These are phyloP conservation scores for Koerneria pararmatus DNA, from an alignment of 2,888 invertebrate genomes.

Conservation along the genomic window DNA sequence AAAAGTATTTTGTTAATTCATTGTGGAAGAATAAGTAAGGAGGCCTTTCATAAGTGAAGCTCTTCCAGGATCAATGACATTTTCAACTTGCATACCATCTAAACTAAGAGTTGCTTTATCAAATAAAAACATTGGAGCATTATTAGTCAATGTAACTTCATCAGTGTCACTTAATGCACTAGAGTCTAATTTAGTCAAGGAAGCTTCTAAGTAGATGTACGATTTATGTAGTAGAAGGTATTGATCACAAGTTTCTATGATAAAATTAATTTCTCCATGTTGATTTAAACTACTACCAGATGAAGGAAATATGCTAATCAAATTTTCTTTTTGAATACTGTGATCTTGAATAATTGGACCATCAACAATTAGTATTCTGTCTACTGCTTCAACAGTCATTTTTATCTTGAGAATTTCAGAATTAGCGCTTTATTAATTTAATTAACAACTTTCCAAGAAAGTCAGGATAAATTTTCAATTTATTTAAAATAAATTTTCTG, in stretches of 20 bases:
- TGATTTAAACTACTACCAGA: conserved; percentile 29
- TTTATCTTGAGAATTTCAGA: too few relatives aligned
- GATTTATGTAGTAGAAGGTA: conserved; percentile 31
- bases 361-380: conserved; percentile 27
- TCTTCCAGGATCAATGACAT: too few relatives aligned
- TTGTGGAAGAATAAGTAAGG: conserved; percentile 32
- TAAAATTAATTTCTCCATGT: conserved; percentile 37
- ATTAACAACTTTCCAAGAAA: conserved; percentile 6
- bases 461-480: conserved; percentile 11
- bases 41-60: too few relatives aligned
- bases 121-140: conserved; percentile 41
- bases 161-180: conserved; percentile 25
- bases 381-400: conserved; percentile 26
- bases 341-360: conserved; percentile 28
- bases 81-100: conserved; percentile 37
- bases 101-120: conserved; percentile 36
- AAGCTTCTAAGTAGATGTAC: conserved; percentile 34
- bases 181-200: conserved; percentile 30
- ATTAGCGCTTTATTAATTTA: too few relatives aligned
- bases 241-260: conserved; percentile 35
- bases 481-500: conserved; percentile 26
- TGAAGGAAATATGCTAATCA: conserved; percentile 27
- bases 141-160: conserved; percentile 37
- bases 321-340: conserved; percentile 29
- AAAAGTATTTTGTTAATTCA: conserved; percentile 44